Base-by-base conservation (phyloP, 2,113 vertebrate genomes). In the Entelurus aequoreus region DNA sequence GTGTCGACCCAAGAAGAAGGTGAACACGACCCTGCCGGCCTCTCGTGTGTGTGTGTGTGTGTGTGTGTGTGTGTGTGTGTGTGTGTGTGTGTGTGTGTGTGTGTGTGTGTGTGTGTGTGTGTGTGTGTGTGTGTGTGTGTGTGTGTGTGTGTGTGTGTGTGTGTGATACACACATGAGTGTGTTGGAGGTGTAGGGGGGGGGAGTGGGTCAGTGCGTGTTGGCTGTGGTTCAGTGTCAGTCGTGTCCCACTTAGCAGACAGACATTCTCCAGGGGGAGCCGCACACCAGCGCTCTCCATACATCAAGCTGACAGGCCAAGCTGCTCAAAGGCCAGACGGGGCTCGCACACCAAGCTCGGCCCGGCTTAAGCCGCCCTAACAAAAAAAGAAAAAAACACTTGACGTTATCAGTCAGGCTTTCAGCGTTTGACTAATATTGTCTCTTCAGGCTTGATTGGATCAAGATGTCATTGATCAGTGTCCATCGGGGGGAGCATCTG, bases 221-320 rank as follows among this genome's bases (percentile, higher is more conserved):
- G 58, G 77, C 81, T 72, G 78, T 83, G 79, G 83, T 87, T 87
- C 81, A 86, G 82, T 87, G 85, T 88, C 85, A 83, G 81, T 82
- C 52, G 81, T 82, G 84, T 90, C 87, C 86, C 87, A 87, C 85
- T 90, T 90, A 84, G 87, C 77, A 86, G 84, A 82, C 82, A 84
- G 80, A 79, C 78, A 71, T n/a, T 69, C 68, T 87, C 87, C 78
- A 76, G 51, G 1, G 86, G 83, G 86, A 88, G 69, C 80, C 37
- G 78, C 73, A 65, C 80, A 84, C 76, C 68, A 77, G 77, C 44
- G 40, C 72, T 73, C 73, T 70, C 76, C 79, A 86, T 84, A 81
- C 82, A 85, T 89, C 84, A 84, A 76, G 51, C 74, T 89, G 87
- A 85, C 84, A 82, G 77, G 84, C 75, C 77, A 59, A 78, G 85